Base-by-base conservation (phyloP, 2,113 vertebrate genomes). In the Ornithorhynchus anatinus region DNA sequence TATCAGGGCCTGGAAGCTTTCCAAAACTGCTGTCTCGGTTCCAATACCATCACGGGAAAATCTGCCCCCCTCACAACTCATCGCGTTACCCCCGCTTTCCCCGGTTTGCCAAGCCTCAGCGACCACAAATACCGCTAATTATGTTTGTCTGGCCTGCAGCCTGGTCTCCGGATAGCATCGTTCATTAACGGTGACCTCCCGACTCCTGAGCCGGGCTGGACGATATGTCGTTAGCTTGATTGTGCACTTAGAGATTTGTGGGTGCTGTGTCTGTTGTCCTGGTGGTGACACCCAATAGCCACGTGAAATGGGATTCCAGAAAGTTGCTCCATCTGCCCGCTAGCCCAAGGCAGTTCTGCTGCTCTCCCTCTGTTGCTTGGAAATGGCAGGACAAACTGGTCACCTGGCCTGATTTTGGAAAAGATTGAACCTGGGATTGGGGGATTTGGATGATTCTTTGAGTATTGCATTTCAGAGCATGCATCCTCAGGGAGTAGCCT, bases 171-270 rank as follows among this genome's bases (percentile, higher is more conserved):
- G 81, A 82, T 84, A 82, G 19, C 76, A 78, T 82, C 83, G 81
- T 82, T 78, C 81, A 86, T 88, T 82, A 80, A 56, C 42, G 0
- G 63, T 59, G 76, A 80, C 73, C 83, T 86, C 78, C 6, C 69
- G 0, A 0, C 0, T 5, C 62, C 63, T 1, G 0, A 48, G 48
- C 75, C 68, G 71, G 59, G 75, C 69, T 25, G 56, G 29, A 37
- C 32, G 78, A 2, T 0, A 5, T 54, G 42, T 56, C 47, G 37
- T 0, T 29, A 42, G 52, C 0, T 50, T 39, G 36, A 32, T 51
- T 2, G 0, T 0, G 3, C 9, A 20, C 12, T 10, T 8, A 43
- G 45, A 32, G 44, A 22, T 32, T 32, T 20, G 10, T 19, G 3
- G 2, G 32, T 54, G 19, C 17, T 11, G 10, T 8, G 4, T 23